phyloP scores from a whole-genome alignment of 2,113 vertebrate genomes.

The Notechis scutatus region DNA sequence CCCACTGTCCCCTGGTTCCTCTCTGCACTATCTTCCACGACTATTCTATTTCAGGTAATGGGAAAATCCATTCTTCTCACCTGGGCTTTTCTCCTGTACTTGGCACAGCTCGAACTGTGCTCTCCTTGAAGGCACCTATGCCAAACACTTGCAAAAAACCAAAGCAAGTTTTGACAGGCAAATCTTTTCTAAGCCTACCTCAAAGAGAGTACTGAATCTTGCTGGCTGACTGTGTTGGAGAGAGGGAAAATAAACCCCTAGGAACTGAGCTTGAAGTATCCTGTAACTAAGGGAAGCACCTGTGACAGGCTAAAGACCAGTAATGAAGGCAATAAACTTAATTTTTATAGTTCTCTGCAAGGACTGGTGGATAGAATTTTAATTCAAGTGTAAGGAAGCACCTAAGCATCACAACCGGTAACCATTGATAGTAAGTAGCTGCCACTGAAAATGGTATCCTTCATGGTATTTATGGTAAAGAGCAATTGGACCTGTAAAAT shows the following conservation, averaged over 20 bases:
- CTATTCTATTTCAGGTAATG: background rate
- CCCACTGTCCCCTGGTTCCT: background rate
- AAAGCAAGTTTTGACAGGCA: background rate
- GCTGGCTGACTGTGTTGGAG: background rate
- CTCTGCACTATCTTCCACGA: background rate
- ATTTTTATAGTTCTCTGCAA: background rate
- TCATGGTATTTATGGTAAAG: background rate
- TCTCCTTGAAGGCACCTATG: background rate
- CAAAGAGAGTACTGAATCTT: background rate
- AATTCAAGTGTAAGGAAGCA: background rate
- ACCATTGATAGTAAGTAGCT: background rate
- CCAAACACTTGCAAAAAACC: background rate
- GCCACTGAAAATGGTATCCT: background rate
- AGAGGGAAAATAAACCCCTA: background rate
- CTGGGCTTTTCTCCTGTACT: background rate
- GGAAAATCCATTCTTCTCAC: background rate
- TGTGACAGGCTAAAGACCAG: background rate
- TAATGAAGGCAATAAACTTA: background rate
- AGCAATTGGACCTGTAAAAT: background rate
- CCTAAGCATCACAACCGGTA: background rate
- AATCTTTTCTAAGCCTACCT: background rate
- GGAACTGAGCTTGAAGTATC: background rate
- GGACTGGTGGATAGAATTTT: background rate
- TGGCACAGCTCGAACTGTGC: background rate
- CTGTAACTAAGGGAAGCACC: background rate